Evolutionary conservation across 2,888 invertebrate species (phyloP).

Genomic region (Rhimphoctona megacephalus): DNA sequence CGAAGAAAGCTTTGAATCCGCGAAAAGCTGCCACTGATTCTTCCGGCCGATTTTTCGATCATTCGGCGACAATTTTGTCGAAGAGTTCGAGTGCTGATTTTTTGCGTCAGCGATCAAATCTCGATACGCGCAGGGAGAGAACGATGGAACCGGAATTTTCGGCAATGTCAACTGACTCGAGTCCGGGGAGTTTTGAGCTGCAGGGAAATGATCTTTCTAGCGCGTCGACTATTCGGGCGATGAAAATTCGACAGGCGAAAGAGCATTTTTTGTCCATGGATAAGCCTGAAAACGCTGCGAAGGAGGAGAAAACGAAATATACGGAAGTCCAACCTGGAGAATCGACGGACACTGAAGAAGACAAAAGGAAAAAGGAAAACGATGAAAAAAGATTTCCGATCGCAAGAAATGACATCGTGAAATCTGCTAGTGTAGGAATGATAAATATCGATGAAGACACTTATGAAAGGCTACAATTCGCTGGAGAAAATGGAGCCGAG

Average conservation of each 20-base stretch:
- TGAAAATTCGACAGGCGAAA: slow-evolving; percentile 87
- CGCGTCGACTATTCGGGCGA: slow-evolving; percentile 47
- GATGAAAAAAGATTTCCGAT: slow-evolving; percentile 18
- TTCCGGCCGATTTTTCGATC: slow-evolving; percentile 8
- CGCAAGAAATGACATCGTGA: slow-evolving; percentile 85
- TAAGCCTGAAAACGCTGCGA: slow-evolving; percentile 75
- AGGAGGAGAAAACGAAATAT: slow-evolving; percentile 49
- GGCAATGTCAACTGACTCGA: slow-evolving; percentile 4
- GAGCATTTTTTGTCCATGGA: slow-evolving; percentile 88
- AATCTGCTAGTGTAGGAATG: slow-evolving; percentile 93
- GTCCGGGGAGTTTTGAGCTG: neutral
- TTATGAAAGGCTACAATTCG: slow-evolving; percentile 86
- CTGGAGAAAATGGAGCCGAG: slow-evolving; percentile 52
- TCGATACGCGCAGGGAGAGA: slow-evolving; percentile 63
- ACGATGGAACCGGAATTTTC: slow-evolving; percentile 33
- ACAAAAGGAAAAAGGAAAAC: neutral
- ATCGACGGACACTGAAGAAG: slow-evolving; percentile 11
- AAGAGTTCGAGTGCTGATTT: slow-evolving; percentile 89
- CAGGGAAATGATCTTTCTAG: slow-evolving; percentile 8
- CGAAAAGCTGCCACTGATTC: slow-evolving; percentile 17
- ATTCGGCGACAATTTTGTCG: slow-evolving; percentile 75
- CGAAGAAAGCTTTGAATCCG: slow-evolving; percentile 79
- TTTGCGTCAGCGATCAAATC: slow-evolving; percentile 83
- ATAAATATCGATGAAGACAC: slow-evolving; percentile 89
- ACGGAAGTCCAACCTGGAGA: slow-evolving; percentile 37